Conservation (phyloP, 2,888 invertebrate species). For the Silvanus unidentatus region DNA sequence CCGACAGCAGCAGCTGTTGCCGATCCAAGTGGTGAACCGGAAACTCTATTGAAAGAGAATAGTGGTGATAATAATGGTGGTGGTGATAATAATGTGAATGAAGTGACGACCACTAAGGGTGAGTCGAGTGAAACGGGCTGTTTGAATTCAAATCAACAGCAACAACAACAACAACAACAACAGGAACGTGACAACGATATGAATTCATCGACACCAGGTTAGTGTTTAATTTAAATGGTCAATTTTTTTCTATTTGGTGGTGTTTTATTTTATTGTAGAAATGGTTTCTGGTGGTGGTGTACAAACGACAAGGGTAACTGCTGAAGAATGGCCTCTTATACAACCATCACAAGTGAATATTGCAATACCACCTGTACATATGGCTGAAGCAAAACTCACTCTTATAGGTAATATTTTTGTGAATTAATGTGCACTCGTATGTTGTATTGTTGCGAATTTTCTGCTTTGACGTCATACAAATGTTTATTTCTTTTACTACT, state of each 20-base stretch:
- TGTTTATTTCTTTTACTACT: no score
- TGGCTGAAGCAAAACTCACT: slow-evolving; percentile 71
- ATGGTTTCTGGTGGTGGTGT: slow-evolving; percentile 45
- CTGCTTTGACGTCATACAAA: no score
- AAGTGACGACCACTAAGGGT: not conserved
- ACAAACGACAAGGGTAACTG: slow-evolving; percentile 49
- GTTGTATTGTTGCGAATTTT: slow-evolving; percentile 7
- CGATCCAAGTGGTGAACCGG: slow-evolving; percentile 15
- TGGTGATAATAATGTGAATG: slow-evolving; percentile 5
- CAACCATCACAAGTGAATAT: slow-evolving; percentile 70
- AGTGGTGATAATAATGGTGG: slow-evolving; percentile 21
- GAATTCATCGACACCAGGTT: not conserved
- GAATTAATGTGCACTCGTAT: not conserved
- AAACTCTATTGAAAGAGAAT: slow-evolving; percentile 31
- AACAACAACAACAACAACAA: not conserved
- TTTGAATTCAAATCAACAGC: not conserved
- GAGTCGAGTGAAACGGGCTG: not conserved
- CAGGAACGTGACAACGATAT: no score
- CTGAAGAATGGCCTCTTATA: slow-evolving; percentile 57
- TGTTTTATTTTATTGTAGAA: slow-evolving; percentile 19
- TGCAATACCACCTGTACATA: slow-evolving; percentile 65
- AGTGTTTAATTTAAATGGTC: not conserved
- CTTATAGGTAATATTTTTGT: slow-evolving; percentile 69
- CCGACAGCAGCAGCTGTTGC: no score
- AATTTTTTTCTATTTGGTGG: not conserved